phyloP scores from a whole-genome alignment of 2,888 invertebrate genomes.

The Leucania comma region DNA sequence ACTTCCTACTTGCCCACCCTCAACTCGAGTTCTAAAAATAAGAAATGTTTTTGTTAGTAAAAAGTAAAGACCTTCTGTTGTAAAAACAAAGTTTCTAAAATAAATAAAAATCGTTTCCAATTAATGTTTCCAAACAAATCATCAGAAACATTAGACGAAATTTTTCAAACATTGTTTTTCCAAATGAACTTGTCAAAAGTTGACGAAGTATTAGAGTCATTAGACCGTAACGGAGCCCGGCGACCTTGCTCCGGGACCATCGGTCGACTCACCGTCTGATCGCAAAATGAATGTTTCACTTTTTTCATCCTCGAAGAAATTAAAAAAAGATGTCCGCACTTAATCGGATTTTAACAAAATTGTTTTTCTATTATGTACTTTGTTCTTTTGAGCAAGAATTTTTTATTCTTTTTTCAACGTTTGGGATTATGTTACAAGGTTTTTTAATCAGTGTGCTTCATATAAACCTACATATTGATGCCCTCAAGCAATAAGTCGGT shows the following conservation, averaged over 20 bases:
- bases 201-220: conserved; percentile 36
- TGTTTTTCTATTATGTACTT: conserved; percentile 56
- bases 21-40: background rate
- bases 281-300: conserved; percentile 52
- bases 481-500: no score
- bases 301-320: conserved; percentile 44
- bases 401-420: conserved; percentile 7
- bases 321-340: conserved; percentile 45
- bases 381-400: conserved; percentile 33
- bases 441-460: conserved; percentile 24
- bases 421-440: conserved; percentile 11
- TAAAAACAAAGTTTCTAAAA: background rate
- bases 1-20: background rate
- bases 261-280: conserved; percentile 35
- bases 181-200: conserved; percentile 17
- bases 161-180: conserved; percentile 11
- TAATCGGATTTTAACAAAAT: conserved; percentile 64
- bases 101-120: conserved; percentile 10
- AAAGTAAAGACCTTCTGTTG: background rate
- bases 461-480: background rate
- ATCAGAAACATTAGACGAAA: background rate
- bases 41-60: background rate
- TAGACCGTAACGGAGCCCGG: conserved; percentile 13
- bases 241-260: conserved; percentile 29
- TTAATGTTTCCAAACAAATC: conserved; percentile 18